Conservation (phyloP, 1,140 invertebrate species). For the Myzus persicae region DNA sequence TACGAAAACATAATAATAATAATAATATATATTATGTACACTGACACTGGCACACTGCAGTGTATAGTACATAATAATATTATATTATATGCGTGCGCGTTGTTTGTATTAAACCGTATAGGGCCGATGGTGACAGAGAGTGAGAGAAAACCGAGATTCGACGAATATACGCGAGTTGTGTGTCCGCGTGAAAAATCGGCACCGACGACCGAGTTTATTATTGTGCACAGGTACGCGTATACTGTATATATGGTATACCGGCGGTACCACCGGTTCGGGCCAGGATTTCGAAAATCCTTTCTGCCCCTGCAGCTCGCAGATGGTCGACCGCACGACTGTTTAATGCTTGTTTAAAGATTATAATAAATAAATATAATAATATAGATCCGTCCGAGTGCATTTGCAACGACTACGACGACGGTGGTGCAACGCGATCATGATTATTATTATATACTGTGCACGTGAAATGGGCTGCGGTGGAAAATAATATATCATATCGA, state of each 20-base stretch:
- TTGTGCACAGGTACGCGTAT: not conserved
- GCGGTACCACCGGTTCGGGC: not conserved
- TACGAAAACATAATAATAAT: slow-evolving; percentile 53
- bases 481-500: no score
- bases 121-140: not conserved
- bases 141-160: not conserved
- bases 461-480: not conserved
- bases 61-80: not conserved
- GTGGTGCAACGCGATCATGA: not conserved
- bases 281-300: not conserved
- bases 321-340: not conserved
- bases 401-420: not conserved
- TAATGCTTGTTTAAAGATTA: not conserved
- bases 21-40: slow-evolving; percentile 29
- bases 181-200: not conserved
- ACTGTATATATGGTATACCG: not conserved
- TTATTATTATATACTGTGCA: not conserved
- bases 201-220: no score
- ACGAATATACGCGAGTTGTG: not conserved
- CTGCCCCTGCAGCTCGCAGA: not conserved
- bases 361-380: not conserved
- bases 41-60: not conserved
- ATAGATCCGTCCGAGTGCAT: not conserved
- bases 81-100: not conserved
- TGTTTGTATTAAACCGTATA: not conserved